Conservation (phyloP, 2,113 vertebrate genomes). For the Anoplopoma fimbria region DNA sequence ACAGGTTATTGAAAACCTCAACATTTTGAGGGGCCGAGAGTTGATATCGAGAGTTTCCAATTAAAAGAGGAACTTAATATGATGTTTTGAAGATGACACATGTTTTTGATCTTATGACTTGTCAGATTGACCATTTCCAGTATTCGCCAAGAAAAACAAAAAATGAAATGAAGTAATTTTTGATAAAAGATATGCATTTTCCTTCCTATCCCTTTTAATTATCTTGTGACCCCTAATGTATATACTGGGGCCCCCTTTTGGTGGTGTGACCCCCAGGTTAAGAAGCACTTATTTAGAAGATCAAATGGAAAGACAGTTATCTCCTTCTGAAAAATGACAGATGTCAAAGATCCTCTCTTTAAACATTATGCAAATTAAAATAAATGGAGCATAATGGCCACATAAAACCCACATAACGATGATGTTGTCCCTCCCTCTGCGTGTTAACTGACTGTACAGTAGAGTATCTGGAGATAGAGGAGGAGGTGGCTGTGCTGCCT, state of each 20-base stretch:
- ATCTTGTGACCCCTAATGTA: background rate
- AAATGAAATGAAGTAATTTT: background rate
- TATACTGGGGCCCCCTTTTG: background rate
- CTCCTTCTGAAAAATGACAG: conserved; percentile 1
- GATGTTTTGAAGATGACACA: background rate
- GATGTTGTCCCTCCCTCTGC: conserved; percentile 11
- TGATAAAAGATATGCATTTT: background rate
- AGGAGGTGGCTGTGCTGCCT: conserved; percentile 31
- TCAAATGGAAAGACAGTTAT: background rate
- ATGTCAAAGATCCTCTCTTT: background rate
- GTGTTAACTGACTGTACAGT: conserved; percentile 39
- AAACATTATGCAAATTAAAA: background rate
- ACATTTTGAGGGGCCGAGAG: background rate
- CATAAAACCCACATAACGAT: conserved; percentile 32
- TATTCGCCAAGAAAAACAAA: background rate
- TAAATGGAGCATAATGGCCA: conserved; percentile 24
- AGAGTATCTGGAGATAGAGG: conserved; percentile 11
- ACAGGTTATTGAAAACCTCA: background rate
- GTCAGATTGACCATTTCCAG: background rate
- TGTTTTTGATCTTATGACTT: background rate
- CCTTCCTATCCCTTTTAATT: background rate
- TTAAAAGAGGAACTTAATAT: background rate
- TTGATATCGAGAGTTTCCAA: background rate
- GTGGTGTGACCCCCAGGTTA: background rate
- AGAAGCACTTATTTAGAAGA: background rate